phyloP scores from a whole-genome alignment of 1,140 invertebrate species.

The Heterodera schachtii region DNA sequence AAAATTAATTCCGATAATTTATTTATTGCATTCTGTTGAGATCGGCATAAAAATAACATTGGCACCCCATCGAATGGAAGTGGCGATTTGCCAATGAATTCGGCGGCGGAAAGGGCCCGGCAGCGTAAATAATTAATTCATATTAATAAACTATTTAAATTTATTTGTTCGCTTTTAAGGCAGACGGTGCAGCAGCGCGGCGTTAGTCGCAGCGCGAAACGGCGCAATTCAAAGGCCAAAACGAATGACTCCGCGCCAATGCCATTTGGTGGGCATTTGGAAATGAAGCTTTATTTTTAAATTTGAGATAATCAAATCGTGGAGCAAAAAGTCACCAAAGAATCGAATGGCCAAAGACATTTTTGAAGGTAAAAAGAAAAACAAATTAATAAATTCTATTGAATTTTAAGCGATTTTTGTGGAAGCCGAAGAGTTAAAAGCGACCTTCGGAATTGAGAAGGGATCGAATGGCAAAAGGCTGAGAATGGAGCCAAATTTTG shows the following conservation, averaged over 20 bases:
- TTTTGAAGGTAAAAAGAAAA: constrained; percentile 40
- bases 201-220: constrained; percentile 32
- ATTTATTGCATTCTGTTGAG: background rate
- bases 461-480: constrained; percentile 38
- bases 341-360: constrained; percentile 48
- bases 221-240: constrained; percentile 46
- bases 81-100: background rate
- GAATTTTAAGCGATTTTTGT: constrained; percentile 46
- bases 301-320: constrained; percentile 47
- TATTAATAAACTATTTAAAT: background rate
- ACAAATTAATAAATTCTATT: background rate
- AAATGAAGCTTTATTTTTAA: constrained; percentile 3
- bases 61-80: background rate
- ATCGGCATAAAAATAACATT: background rate
- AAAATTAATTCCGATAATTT: too few relatives aligned
- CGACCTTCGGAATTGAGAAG: constrained; percentile 43
- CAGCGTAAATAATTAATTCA: background rate
- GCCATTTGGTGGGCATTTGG: constrained; percentile 27
- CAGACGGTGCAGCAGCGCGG: constrained; percentile 48
- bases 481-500: constrained; percentile 42
- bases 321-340: constrained; percentile 46
- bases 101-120: background rate
- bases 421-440: constrained; percentile 53
- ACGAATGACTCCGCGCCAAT: constrained; percentile 44
- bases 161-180: constrained; percentile 26